Evolutionary conservation across 2,113 vertebrate genomes (phyloP), one percentile per base, ranked within the genome.

Genomic region (Tragelaphus imberbis): DNA sequence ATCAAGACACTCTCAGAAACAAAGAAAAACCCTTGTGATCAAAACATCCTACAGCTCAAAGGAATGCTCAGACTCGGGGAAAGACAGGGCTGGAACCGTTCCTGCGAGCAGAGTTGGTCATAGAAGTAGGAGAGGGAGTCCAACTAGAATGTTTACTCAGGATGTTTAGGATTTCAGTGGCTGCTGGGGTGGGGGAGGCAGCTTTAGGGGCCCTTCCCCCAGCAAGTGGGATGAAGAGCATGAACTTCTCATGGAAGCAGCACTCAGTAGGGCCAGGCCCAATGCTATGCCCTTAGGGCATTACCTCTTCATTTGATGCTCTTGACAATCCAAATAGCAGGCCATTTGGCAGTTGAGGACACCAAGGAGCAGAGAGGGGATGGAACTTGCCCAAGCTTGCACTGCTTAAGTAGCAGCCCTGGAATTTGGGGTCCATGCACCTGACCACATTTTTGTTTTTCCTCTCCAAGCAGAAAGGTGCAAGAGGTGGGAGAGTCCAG

Each of bases 1-100:
- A 49, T 90, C 58, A 77, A 94, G 75, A 58, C 58, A 19, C 58
- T 94, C 58, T 91, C 86, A 27, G 63, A 91, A 84, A 92, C 28
- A 79, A 9, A 51, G 33, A 27, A 63, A 82, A 7, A 5, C 2
- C 4, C 44, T 58, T 11, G 0, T 21, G 85, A 71, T 90, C 88
- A 75, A 55, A 91, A 25, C 3, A 15, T 84, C 84, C 36, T 40
- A 0, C 5, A 71, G 88, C 51, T 84, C 84, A 58, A 81, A 65
- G 25, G 10, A 30, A 55, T 1, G 2, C 27, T 68, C 63, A 21
- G 65, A 63, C 5, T 53, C 12, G 14, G 65, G n/a, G n/a, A 25
- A 27, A 27, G 59, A 28, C 7, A 0, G 6, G 49, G 81, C 47
- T 51, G 84, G 68, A 79, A 3, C 5, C 71, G 47, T 14, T 55